phyloP scores from a whole-genome alignment of 2,888 invertebrate genomes.

The Noctua pronuba region DNA sequence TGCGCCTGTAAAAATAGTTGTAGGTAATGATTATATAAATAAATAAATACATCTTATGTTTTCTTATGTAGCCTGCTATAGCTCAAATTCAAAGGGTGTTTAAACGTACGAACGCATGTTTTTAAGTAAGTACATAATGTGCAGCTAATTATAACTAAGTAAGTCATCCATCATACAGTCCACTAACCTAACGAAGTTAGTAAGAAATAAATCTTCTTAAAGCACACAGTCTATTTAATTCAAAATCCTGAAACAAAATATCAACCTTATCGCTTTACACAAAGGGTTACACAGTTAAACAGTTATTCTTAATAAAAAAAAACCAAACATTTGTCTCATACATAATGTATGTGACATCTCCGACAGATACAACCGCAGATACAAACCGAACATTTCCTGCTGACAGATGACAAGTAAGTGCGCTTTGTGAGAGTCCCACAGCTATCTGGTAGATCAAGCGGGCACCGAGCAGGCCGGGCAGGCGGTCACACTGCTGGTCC shows the following conservation, averaged over 20 bases:
- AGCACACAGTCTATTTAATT: no score
- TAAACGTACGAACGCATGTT: no score
- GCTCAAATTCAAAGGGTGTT: no score
- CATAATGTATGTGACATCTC: constrained; percentile 16
- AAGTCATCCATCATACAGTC: no score
- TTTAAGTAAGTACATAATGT: no score
- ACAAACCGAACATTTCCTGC: constrained; percentile 11
- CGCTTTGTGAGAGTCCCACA: constrained; percentile 15
- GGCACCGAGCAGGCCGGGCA: background rate
- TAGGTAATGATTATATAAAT: no score
- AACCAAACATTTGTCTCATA: background rate
- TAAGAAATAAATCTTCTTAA: no score
- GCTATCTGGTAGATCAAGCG: constrained; percentile 16
- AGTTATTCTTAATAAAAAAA: background rate
- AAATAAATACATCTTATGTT: background rate
- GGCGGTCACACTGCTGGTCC: constrained; percentile 4
- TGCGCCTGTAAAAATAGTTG: no score
- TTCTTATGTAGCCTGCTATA: background rate
- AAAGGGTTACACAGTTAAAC: background rate
- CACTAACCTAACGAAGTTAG: no score
- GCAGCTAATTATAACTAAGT: no score
- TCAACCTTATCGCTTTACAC: no score
- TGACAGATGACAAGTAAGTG: constrained; percentile 18
- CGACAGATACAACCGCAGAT: constrained; percentile 20
- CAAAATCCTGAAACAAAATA: no score